These are phyloP conservation scores for Xenus cinereus DNA, from an alignment of 2,113 vertebrate genomes.

Conservation along the genomic window DNA sequence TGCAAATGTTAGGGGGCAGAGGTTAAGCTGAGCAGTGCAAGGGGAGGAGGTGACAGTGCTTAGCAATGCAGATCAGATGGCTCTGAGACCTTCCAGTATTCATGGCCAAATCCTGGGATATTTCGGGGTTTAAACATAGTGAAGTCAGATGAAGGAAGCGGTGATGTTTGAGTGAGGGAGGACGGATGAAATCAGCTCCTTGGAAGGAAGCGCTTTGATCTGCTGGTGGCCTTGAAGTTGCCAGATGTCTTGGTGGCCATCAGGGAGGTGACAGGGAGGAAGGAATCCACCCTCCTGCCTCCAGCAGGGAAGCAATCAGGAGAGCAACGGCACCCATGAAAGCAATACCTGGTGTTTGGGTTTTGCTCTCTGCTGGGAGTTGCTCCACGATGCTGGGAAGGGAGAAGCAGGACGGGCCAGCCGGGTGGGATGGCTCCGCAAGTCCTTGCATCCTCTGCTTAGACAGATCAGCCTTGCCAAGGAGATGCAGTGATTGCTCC, in stretches of 20 bases:
- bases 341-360: neutral
- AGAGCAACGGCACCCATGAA: accelerated
- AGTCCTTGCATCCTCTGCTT: neutral
- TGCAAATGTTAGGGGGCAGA: slow-evolving; percentile 6
- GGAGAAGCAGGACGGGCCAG: accelerated
- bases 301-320: neutral
- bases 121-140: neutral
- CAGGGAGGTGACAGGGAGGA: too few species aligned
- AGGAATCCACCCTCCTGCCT: neutral
- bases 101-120: neutral
- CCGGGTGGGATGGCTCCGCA: neutral
- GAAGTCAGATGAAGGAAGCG: neutral
- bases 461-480: neutral
- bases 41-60: neutral
- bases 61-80: neutral
- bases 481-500: neutral
- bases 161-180: neutral
- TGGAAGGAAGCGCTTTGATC: neutral
- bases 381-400: neutral
- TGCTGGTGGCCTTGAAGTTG: neutral
- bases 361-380: neutral
- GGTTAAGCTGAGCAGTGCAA: neutral
- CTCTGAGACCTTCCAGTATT: neutral
- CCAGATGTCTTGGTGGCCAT: neutral
- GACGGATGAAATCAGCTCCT: neutral